These are phyloP conservation scores for Brachyhypopomus gauderio DNA, from an alignment of 2,113 vertebrate genomes.

Conservation along the genomic window DNA sequence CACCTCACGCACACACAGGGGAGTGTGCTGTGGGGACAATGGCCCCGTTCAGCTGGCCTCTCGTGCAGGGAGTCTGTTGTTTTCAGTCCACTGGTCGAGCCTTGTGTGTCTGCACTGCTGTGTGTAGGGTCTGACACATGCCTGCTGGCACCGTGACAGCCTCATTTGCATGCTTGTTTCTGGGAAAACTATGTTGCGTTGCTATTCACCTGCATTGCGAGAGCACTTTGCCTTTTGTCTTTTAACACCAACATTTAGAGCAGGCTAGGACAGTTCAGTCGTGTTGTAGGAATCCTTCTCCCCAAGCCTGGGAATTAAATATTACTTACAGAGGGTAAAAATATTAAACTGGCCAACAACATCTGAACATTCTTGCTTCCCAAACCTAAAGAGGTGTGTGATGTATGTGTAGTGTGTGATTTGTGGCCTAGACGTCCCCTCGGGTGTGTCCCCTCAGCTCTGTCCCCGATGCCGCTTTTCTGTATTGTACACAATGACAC, in stretches of 20 bases:
- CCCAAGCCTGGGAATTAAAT: too few species aligned
- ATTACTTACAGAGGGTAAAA: too few species aligned
- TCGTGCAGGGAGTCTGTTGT: constrained; percentile 44
- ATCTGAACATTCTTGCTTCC: too few species aligned
- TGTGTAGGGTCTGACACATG: constrained; percentile 34
- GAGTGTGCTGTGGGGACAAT: constrained; percentile 59
- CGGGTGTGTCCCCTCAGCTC: too few species aligned
- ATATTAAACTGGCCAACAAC: too few species aligned
- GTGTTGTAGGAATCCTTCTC: too few species aligned
- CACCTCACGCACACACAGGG: constrained; percentile 32
- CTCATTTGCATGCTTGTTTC: constrained; percentile 22
- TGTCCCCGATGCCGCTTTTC: too few species aligned
- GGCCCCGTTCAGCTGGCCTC: constrained; percentile 55
- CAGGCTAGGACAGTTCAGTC: too few species aligned
- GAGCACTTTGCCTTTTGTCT: constrained; percentile 1
- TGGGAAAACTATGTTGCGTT: not conserved
- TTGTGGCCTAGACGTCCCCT: too few species aligned
- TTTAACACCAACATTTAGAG: not conserved
- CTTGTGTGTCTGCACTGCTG: constrained; percentile 30
- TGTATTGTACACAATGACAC: too few species aligned
- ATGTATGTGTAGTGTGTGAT: too few species aligned
- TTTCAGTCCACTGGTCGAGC: constrained; percentile 52
- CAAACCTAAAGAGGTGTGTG: too few species aligned
- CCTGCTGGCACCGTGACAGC: constrained; percentile 33
- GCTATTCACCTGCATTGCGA: not conserved